phyloP scores from a whole-genome alignment of 2,797 vertebrate species.

The Hemibagrus guttatus region DNA sequence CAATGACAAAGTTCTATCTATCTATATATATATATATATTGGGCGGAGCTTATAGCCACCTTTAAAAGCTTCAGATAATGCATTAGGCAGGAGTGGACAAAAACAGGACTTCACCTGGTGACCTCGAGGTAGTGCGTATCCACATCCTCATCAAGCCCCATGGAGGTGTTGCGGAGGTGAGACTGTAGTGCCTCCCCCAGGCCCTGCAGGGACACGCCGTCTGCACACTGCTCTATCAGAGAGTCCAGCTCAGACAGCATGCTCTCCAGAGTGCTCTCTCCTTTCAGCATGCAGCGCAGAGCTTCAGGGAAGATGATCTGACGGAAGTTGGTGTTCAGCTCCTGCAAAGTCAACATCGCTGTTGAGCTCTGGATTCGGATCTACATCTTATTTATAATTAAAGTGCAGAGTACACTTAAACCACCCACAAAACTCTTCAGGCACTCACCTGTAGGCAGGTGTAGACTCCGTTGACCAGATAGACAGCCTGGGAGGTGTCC shows the following conservation, averaged over 20 bases:
- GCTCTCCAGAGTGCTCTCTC: constrained; percentile 89
- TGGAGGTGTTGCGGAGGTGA: constrained; percentile 81
- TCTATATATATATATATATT: no score
- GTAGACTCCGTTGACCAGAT: constrained; percentile 92
- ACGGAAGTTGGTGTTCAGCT: constrained; percentile 96
- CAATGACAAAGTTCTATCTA: no score
- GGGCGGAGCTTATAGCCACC: background rate
- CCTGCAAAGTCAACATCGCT: constrained; percentile 66
- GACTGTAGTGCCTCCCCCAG: constrained; percentile 86
- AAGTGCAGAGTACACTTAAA: background rate
- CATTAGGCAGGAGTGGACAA: background rate
- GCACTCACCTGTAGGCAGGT: constrained; percentile 89
- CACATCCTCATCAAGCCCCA: constrained; percentile 86
- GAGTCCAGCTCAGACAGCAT: constrained; percentile 91
- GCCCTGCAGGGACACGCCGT: constrained; percentile 87
- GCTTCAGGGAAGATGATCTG: constrained; percentile 99
- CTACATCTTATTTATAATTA: background rate
- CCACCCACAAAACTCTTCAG: background rate
- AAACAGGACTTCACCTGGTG: constrained; percentile 75
- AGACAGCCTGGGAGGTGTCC: constrained; percentile 86
- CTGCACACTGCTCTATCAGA: constrained; percentile 92
- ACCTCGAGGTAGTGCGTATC: constrained; percentile 88
- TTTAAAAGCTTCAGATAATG: background rate
- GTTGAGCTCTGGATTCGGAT: background rate
- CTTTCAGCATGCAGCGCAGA: constrained; percentile 92